These are phyloP conservation scores for Apodemus speciosus DNA, from an alignment of 2,113 vertebrate genomes.

Conservation along the genomic window DNA sequence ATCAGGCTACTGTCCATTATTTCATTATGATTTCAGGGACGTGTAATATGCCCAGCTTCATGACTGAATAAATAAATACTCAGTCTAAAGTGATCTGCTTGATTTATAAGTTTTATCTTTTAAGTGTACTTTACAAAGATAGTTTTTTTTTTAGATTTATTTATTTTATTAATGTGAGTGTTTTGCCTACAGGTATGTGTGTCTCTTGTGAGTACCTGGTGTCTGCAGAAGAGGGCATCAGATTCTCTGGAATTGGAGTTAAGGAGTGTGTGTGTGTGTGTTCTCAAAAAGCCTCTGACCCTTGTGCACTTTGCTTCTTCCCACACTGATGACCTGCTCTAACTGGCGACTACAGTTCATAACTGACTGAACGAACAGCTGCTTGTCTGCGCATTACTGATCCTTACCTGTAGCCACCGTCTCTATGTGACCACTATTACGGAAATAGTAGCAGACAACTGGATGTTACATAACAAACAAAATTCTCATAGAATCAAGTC, in stretches of 20 bases:
- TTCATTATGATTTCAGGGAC: neutral
- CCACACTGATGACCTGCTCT: neutral
- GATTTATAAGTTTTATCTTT: conserved; percentile 21
- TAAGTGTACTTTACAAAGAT: neutral
- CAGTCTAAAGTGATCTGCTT: conserved; percentile 13
- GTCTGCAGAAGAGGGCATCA: neutral
- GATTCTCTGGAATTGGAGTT: neutral
- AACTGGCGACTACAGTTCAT: too few relatives aligned
- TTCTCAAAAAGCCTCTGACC: neutral
- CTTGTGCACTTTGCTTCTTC: neutral
- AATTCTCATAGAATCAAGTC: neutral
- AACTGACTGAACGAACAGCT: neutral
- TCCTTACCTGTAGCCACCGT: neutral
- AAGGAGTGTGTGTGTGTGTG: neutral
- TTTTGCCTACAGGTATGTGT: neutral
- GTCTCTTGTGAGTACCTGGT: neutral
- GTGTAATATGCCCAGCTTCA: neutral
- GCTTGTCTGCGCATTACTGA: neutral
- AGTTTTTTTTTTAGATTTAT: neutral
- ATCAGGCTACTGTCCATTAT: neutral
- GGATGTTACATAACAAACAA: neutral
- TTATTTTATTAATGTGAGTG: neutral
- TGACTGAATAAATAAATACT: conserved; percentile 47
- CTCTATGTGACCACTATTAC: neutral
- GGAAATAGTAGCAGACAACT: neutral